Conservation (phyloP, 2,888 invertebrate genomes). For the Platycheirus albimanus region DNA sequence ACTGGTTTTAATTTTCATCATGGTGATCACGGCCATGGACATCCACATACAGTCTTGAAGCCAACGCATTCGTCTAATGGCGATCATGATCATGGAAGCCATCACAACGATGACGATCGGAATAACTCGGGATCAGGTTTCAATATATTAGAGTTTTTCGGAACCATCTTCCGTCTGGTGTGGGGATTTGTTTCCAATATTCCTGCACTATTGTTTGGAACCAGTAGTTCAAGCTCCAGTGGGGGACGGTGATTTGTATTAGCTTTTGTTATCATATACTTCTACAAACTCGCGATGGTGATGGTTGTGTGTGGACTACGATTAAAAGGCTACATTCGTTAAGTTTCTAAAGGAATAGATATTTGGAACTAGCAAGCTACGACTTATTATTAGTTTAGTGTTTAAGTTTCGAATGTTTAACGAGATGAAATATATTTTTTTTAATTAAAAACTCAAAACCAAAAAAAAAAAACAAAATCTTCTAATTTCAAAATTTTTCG, state of each 20-base stretch:
- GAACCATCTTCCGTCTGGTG: slow-evolving; percentile 78
- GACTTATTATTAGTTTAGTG: too few species aligned
- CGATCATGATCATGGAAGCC: background rate
- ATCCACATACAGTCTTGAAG: slow-evolving; percentile 4
- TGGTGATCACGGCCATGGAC: slow-evolving; percentile 13
- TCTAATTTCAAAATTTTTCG: too few species aligned
- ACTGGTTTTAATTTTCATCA: background rate
- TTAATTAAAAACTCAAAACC: too few species aligned
- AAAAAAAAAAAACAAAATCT: too few species aligned
- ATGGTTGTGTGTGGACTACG: too few species aligned
- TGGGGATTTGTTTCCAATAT: slow-evolving; percentile 79
- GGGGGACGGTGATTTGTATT: slow-evolving; percentile 58
- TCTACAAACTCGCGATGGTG: background rate
- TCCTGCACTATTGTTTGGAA: slow-evolving; percentile 79
- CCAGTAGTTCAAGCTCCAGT: slow-evolving; percentile 79
- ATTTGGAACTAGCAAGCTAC: too few species aligned
- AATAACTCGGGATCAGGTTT: slow-evolving; percentile 78
- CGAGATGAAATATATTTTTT: too few species aligned
- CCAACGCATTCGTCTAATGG: slow-evolving; percentile 3
- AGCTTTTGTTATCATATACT: slow-evolving; percentile 10
- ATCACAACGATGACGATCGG: slow-evolving; percentile 71
- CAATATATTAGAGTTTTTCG: slow-evolving; percentile 79
- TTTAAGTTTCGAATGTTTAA: too few species aligned
- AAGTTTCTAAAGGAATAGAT: too few species aligned
- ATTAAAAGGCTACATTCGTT: too few species aligned